phyloP scores from a whole-genome alignment of 1,140 invertebrate genomes.

The Drosophila ambigua region DNA sequence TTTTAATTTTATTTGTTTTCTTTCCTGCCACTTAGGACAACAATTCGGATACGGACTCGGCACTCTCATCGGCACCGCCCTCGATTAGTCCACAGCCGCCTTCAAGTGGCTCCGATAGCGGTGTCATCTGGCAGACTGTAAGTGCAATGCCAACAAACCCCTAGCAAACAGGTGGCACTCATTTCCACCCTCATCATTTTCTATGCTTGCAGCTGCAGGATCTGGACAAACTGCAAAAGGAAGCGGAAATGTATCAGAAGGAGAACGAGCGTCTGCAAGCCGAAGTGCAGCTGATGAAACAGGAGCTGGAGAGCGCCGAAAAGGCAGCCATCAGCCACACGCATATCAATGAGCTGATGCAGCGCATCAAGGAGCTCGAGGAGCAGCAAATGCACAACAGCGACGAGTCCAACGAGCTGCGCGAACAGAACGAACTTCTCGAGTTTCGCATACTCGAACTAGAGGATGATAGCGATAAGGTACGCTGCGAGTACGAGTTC shows the following conservation, averaged over 20 bases:
- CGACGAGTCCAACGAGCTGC: conserved; percentile 84
- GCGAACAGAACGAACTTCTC: conserved; percentile 85
- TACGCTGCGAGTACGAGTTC: conserved; percentile 4
- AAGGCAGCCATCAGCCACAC: conserved; percentile 59
- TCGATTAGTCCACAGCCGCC: conserved; percentile 83
- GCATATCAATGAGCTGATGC: conserved; percentile 68
- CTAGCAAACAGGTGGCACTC: neutral
- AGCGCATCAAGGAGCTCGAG: conserved; percentile 74
- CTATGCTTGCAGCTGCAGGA: conserved; percentile 70
- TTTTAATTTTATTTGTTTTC: conserved; percentile 4
- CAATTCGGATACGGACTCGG: conserved; percentile 83
- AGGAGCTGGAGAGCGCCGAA: conserved; percentile 74
- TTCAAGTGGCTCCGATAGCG: conserved; percentile 70
- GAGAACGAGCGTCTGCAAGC: conserved; percentile 70
- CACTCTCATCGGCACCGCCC: conserved; percentile 81
- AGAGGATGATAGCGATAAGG: conserved; percentile 84
- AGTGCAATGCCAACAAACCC: conserved; percentile 53
- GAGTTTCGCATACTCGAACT: conserved; percentile 85
- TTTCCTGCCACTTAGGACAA: conserved; percentile 47
- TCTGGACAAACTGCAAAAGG: conserved; percentile 79
- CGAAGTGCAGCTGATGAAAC: conserved; percentile 78
- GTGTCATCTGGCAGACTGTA: conserved; percentile 83
- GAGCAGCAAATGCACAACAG: conserved; percentile 83
- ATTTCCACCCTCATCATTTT: neutral
- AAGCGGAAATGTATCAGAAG: conserved; percentile 79